Evolutionary conservation across 2,797 vertebrate genomes (phyloP), one percentile per base, ranked within the genome.

Genomic region (Cephalopachus bancanus): DNA sequence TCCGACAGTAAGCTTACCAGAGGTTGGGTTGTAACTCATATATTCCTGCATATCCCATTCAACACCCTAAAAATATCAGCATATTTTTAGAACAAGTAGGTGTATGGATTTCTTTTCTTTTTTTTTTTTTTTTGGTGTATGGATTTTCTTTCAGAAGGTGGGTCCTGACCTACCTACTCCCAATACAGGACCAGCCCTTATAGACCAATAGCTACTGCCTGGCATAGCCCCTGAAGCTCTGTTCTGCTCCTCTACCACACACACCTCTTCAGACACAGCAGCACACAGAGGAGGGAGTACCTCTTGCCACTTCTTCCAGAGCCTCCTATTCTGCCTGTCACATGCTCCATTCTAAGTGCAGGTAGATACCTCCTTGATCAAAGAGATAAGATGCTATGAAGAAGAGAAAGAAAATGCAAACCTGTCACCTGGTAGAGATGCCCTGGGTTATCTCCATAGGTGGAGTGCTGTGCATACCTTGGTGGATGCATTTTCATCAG

Each of bases 131-230:
- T 44, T 44, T 44, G 90, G 72, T 80, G 80, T 92, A 75, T 95
- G 84, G 93, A 78, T 97, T 89, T 92, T 78, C 80, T 95, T 74
- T 92, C 10, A 65, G 44, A 16, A 4, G 7, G 19, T 80, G 55
- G 53, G 57, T 60, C n/a, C 69, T 97, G 96, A 88, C 95, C 96
- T 94, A 95, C 83, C 96, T 95, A 78, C 5, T 28, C 7, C 2
- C 33, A 26, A 30, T 9, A 24, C 10, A 78, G 65, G 26, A n/a
- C 5, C 26, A 64, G 65, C 79, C 44, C 55, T 83, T 49, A 14
- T 16, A 24, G 16, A 51, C 44, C 12, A 24, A 3, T 16, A 16
- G 14, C 20, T 51, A 1, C 28, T n/a, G 59, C 20, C 24, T 11
- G 1, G 59, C 44, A 11, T 17, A 30, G 75, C 7, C 1, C 1